Evolutionary conservation across 2,797 vertebrate genomes (phyloP).

Genomic region (Ambastaia sidthimunki): DNA sequence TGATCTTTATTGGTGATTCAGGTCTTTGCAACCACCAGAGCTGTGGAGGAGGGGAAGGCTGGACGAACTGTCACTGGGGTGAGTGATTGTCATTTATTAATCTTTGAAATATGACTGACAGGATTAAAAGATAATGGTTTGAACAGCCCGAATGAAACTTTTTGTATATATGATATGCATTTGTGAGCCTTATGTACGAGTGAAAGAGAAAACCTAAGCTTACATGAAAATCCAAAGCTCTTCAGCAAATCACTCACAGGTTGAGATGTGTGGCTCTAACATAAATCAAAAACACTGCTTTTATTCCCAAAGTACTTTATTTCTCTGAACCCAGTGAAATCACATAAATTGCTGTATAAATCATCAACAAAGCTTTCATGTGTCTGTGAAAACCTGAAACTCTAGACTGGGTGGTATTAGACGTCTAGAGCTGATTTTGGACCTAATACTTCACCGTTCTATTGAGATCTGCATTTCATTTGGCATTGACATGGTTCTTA

Average conservation of each 20-base stretch:
- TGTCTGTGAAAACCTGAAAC: constrained; percentile 15
- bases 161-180: not conserved
- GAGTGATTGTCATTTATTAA: not conserved
- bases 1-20: constrained; percentile 35
- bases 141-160: not conserved
- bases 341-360: constrained; percentile 24
- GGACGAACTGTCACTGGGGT: not conserved
- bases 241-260: constrained; percentile 43
- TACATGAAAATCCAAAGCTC: not conserved
- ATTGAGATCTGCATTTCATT: constrained; percentile 6
- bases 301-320: constrained; percentile 10
- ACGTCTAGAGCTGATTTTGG: not conserved
- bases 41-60: not conserved
- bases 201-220: constrained; percentile 24
- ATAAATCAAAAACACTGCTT: constrained; percentile 23
- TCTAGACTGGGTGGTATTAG: constrained; percentile 5
- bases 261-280: constrained; percentile 24
- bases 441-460: not conserved
- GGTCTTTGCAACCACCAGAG: not conserved
- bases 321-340: constrained; percentile 6
- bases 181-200: not conserved
- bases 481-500: not conserved
- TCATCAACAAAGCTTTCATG: constrained; percentile 15
- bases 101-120: not conserved
- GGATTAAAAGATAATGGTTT: not conserved